A percentile compares a stretch with the other conserved stretches of the same genome.
These are phyloP conservation scores for Melanerpes formicivorus DNA, from an alignment of 2,113 vertebrate genomes.

Conservation along the genomic window DNA sequence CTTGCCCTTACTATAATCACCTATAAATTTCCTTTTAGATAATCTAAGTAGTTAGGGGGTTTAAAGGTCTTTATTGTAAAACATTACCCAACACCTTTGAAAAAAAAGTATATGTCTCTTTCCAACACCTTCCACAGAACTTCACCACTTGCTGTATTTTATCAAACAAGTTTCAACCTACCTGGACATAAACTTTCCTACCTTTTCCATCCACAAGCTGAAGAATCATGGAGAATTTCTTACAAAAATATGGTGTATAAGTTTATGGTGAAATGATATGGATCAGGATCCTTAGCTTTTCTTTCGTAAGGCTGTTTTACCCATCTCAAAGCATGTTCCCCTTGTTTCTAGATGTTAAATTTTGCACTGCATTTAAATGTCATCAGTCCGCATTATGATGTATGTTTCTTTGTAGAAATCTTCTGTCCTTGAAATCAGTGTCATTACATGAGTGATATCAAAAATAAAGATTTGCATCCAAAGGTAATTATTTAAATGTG, in stretches of 20 bases:
- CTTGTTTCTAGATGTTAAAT: background rate
- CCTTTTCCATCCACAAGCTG: background rate
- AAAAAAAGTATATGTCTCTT: background rate
- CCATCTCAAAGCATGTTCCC: background rate
- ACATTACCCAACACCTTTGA: background rate
- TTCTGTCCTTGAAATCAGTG: background rate
- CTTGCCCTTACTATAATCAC: background rate
- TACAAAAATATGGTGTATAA: background rate
- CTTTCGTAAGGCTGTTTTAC: background rate
- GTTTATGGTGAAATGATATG: background rate
- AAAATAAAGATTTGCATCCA: background rate
- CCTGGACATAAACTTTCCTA: background rate
- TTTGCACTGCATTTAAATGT: background rate
- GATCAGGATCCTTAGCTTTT: background rate
- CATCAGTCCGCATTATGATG: background rate
- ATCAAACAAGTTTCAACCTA: background rate
- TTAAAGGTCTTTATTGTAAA: background rate
- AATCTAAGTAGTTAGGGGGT: background rate
- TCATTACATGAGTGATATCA: background rate
- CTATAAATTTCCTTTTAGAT: background rate
- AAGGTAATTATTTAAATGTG: background rate
- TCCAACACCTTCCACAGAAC: background rate
- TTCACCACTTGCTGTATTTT: background rate
- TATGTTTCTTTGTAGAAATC: background rate
- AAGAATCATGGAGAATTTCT: background rate